Base-by-base conservation (phyloP, 2,888 invertebrate genomes). In the Yponomeuta evonymella region DNA sequence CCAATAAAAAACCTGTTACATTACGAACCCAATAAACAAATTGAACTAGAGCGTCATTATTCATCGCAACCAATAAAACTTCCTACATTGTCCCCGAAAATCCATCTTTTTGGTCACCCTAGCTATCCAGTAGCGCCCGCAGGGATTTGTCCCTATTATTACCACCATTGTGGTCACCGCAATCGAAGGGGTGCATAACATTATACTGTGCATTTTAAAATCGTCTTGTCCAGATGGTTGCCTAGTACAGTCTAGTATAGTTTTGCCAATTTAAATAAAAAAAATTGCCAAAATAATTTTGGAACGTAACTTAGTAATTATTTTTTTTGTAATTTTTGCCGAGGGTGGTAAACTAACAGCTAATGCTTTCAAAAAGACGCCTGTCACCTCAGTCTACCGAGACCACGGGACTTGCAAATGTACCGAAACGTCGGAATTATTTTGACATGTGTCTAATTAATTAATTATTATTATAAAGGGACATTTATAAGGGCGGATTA, bases 111-210 rank as follows among this genome's bases (percentile, higher is more conserved):
- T 68, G 68, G 68, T 23, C 51, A 68, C 68, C 68, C 68, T 10
- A 67, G 33, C 67, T 51, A 68, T 68, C 30, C 68, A 48, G 51
- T 29, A 48, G 23, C 67, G 15, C 68, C 68, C 68, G 12, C 43
- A 8, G 51, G 68, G 68, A 68, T 30, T 29, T 68, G 36, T 68
- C 68, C 68, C 51, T 51, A 68, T 51, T 68, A 51, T 43, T 51
- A 68, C 23, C 10, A 48, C 29, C 51, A 12, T 68, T 68, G 68
- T 68, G 68, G 68, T 68, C 68, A 68, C 68, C 67, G 12, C 67
- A 43, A 43, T 36, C 36, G 2, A 11, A 58, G 29, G 68, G 51
- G 68, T 68, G 68, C 23, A 68, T 68, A 68, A 58, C 43, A 67
- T 67, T 67, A 67, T 65, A 65, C 43, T 67, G 67, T n/a, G 67